Evolutionary conservation across 2,888 invertebrate genomes (phyloP), one percentile per base, ranked within the genome.

Genomic region (Melinaea marsaeus): DNA sequence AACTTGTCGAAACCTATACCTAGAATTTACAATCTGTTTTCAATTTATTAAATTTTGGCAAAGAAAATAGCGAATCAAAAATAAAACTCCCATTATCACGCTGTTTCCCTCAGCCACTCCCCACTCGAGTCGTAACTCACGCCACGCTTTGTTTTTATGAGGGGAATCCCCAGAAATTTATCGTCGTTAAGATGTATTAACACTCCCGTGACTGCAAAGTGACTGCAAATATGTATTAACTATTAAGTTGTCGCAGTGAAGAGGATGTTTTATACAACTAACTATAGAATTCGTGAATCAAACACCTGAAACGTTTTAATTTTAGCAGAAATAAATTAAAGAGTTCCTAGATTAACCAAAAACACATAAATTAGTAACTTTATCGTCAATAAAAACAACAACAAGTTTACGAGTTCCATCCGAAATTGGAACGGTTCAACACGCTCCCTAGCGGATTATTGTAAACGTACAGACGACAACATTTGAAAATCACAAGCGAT

Each of bases 81-180:
- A 55, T 58, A 55, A 61, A 67, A 64, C 59, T 67, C 65, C 59
- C 65, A 59, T 65, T 61, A 67, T 57, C 65, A 62, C 67, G n/a
- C 58, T 60, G 57, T 54, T 58, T 58, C 65, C 67, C 64, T 42
- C 55, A 65, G 60, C 58, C 75, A 69, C 72, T 70, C 66, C 73
- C 72, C 72, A 61, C 68, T 72, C 71, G 74, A 72, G 73, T 74
- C 79, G 78, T 82, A 80, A 82, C 75, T 83, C 79, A 81, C 69
- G 68, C 68, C 69, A 70, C 74, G 69, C 71, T 42, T 42, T 71
- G 71, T 74, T 66, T 71, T 74, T 73, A 74, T 75, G 78, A 75
- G 73, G 74, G 71, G 75, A 76, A 74, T 73, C 71, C 75, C 72
- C 71, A 70, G 68, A 76, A 78, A 79, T 81, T 70, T 42, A 42